phyloP scores from a whole-genome alignment of 1,140 invertebrate genomes.

The Steinernema khuongi region DNA sequence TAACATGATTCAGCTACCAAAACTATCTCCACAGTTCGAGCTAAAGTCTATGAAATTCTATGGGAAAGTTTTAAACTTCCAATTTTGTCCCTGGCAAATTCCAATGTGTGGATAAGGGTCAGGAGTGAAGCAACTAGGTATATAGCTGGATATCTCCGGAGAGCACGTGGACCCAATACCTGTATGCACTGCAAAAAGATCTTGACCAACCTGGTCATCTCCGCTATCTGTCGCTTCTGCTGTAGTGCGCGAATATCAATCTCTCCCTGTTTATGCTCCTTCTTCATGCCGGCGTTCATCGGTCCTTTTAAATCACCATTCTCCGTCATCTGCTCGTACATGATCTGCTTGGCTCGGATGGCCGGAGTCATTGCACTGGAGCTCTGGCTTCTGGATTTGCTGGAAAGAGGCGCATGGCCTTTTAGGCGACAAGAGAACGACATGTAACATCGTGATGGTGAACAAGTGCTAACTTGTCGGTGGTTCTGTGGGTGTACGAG shows the following conservation, averaged over 20 bases:
- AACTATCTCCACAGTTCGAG: too few species aligned
- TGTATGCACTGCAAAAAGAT: too few species aligned
- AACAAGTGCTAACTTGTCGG: not conserved
- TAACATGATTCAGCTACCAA: not conserved
- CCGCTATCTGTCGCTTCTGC: slow-evolving; percentile 94
- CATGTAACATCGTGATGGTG: too few species aligned
- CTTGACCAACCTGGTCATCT: slow-evolving; percentile 73
- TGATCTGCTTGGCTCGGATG: slow-evolving; percentile 33
- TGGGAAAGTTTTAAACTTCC: too few species aligned
- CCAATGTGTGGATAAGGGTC: too few species aligned
- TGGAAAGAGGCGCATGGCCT: slow-evolving; percentile 22
- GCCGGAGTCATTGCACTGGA: slow-evolving; percentile 29
- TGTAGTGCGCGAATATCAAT: slow-evolving; percentile 91
- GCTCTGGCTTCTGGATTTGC: slow-evolving; percentile 33
- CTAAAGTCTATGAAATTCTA: too few species aligned
- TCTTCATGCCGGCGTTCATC: slow-evolving; percentile 55
- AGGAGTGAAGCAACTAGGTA: too few species aligned
- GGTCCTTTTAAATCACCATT: slow-evolving; percentile 49
- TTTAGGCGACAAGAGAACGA: slow-evolving; percentile 11
- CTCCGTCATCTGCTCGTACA: slow-evolving; percentile 52
- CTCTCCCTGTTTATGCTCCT: slow-evolving; percentile 54
- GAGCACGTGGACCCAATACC: too few species aligned
- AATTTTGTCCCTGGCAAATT: too few species aligned
- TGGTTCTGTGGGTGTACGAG: not conserved
- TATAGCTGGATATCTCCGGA: too few species aligned